A percentile compares a stretch with the other conserved stretches of the same genome.
These are phyloP conservation scores for Trematomus loennbergii DNA, from an alignment of 2,113 vertebrate species.

Conservation along the genomic window DNA sequence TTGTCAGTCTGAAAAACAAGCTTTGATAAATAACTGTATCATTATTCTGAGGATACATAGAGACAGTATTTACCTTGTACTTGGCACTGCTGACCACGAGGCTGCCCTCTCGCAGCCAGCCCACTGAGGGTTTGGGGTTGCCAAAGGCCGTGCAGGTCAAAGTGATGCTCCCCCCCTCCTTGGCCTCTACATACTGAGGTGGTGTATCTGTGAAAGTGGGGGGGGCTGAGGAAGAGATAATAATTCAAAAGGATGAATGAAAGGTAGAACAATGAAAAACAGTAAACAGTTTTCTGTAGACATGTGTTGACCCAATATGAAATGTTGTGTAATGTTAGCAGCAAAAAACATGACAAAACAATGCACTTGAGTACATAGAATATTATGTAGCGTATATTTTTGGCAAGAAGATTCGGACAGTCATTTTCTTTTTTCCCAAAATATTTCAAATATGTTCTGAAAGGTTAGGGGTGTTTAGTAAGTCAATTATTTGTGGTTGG, in stretches of 20 bases:
- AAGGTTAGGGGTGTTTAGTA: neutral
- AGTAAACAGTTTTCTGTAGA: neutral
- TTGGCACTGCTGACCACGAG: slow-evolving; percentile 89
- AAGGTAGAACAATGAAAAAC: neutral
- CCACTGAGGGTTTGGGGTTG: slow-evolving; percentile 96
- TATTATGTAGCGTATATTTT: too few species aligned
- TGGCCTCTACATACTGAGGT: slow-evolving; percentile 96
- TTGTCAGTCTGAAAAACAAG: neutral
- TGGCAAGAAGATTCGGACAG: too few species aligned
- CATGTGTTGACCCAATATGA: neutral
- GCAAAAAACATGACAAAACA: neutral
- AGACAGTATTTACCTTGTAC: slow-evolving; percentile 86
- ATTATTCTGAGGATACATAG: neutral
- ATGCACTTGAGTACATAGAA: too few species aligned
- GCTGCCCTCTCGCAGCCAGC: slow-evolving; percentile 93
- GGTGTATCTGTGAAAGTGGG: slow-evolving; percentile 97
- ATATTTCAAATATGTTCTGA: neutral
- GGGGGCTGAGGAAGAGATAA: slow-evolving; percentile 86
- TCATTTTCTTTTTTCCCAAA: neutral
- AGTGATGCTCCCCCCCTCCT: slow-evolving; percentile 93
- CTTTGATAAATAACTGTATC: neutral
- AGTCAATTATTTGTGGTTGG: neutral
- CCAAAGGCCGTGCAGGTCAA: slow-evolving; percentile 96
- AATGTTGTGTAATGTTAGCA: neutral
- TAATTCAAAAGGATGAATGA: neutral